Conservation (phyloP, 2,888 invertebrate species). For the Idaea biselata region DNA sequence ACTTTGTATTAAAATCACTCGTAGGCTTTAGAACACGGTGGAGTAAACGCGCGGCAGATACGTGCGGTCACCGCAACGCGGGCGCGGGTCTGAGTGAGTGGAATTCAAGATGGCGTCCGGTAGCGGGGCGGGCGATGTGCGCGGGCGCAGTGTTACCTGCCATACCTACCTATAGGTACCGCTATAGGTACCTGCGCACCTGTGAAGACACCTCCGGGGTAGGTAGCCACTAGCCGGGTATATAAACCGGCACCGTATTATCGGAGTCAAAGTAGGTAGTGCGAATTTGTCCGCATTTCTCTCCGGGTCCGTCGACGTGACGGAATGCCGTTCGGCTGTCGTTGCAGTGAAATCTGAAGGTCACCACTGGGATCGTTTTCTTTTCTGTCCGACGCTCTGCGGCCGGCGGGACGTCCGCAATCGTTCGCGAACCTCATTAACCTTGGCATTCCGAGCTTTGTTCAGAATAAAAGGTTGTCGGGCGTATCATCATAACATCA, state of each 20-base stretch:
- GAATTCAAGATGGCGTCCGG: constrained; percentile 76
- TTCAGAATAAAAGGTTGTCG: constrained; percentile 11
- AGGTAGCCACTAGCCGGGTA: constrained; percentile 41
- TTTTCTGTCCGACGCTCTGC: constrained; percentile 22
- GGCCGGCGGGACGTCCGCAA: constrained; percentile 8
- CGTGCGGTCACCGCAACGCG: constrained; percentile 70
- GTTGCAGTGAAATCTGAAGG: constrained; percentile 72
- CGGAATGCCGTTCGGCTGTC: constrained; percentile 65
- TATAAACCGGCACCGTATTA: constrained; percentile 78
- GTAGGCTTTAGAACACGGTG: constrained; percentile 19
- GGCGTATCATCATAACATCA: constrained; percentile 17
- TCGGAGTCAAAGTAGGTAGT: constrained; percentile 50
- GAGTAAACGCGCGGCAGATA: constrained; percentile 33
- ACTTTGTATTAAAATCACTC: constrained; percentile 56
- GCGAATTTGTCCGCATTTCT: constrained; percentile 78
- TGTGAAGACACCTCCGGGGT: constrained; percentile 58
- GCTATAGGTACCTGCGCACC: constrained; percentile 64
- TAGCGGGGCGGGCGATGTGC: constrained; percentile 32
- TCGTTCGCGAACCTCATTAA: constrained; percentile 14
- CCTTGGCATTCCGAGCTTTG: constrained; percentile 25
- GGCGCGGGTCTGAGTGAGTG: constrained; percentile 76
- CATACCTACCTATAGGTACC: background rate
- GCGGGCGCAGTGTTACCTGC: constrained; percentile 21
- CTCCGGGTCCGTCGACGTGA: constrained; percentile 52
- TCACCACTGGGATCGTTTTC: constrained; percentile 55